A percentile compares a stretch with the other conserved stretches of the same genome.
Conservation (phyloP, 2,888 invertebrate genomes). For the Hemistola chrysoprasaria region DNA sequence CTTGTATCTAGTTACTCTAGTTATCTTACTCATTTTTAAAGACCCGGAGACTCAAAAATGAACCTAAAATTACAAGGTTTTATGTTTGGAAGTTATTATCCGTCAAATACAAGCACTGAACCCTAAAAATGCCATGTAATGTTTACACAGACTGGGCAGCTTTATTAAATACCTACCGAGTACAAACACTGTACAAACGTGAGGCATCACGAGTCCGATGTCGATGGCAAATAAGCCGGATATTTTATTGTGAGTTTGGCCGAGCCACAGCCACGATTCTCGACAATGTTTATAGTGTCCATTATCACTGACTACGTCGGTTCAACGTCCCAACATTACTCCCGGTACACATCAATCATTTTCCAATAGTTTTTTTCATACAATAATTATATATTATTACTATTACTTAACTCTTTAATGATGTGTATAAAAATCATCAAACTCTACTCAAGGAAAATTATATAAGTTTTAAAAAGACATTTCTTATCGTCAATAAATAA, state of each 20-base stretch:
- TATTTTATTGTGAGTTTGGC: conserved; percentile 69
- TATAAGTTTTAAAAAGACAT: too few species aligned
- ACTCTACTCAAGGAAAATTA: too few species aligned
- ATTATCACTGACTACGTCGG: conserved; percentile 65
- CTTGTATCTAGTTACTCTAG: too few species aligned
- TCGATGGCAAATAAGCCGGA: conserved; percentile 68
- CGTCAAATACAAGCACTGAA: too few species aligned
- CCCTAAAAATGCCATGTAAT: neutral
- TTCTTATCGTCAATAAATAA: too few species aligned
- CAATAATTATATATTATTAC: too few species aligned
- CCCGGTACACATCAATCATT: conserved; percentile 27
- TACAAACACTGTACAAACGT: conserved; percentile 43
- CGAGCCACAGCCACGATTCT: conserved; percentile 56
- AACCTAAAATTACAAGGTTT: too few species aligned
- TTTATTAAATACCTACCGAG: conserved; percentile 16
- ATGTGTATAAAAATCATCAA: too few species aligned
- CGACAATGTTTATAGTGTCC: conserved; percentile 63
- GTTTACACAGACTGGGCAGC: conserved; percentile 3
- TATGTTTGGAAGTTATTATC: too few species aligned
- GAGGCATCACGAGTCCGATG: conserved; percentile 59
- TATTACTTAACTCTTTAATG: too few species aligned
- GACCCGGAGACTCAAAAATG: too few species aligned
- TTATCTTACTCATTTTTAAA: too few species aligned
- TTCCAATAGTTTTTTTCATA: neutral
- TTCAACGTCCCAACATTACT: conserved; percentile 63